Evolutionary conservation across 2,888 invertebrate species (phyloP), one percentile per base, ranked within the genome.

Genomic region (Ferdinandea cuprea): DNA sequence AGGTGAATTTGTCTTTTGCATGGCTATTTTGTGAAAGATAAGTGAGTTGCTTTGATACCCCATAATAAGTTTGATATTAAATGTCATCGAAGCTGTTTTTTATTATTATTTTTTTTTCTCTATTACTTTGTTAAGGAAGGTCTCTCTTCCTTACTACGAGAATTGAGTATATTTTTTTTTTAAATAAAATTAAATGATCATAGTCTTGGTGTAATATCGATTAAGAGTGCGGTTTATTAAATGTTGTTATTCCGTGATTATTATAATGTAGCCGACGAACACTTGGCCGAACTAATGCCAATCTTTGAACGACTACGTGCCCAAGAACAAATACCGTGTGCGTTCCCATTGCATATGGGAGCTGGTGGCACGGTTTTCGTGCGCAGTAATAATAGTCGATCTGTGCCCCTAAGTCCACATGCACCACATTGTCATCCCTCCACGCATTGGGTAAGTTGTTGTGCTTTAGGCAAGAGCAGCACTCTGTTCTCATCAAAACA

Each of bases 231-330:
- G 65, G 81, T 76, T 66, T 76, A 66, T 48, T 81, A 40, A 71
- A 76, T 80, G 61, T 77, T 76, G 66, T 81, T 71, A 81, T 66
- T 74, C 15, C 80, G 69, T 81, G 59, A 78, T 69, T 79, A 71
- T 69, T 35, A 77, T n/a, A n/a, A n/a, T 83, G 65, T 88, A 97
- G 97, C 97, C 92, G 96, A 97, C 93, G 97, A 97, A 94, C 96
- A 97, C 93, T 94, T 97, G 95, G 96, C 95, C 93, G 96, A 97
- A 93, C 94, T 97, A 95, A 96, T 95, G 95, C 97, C 97, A 91
- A 97, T 97, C 93, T 97, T 97, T 94, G 97, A 97, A 93, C 95
- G 95, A 92, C 94, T 97, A 91, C 94, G 97, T 91, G 96, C 96
- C 92, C 95, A 96, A 91, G 96, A 97, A 92, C 96, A 96, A 92